Evolutionary conservation across 1,140 invertebrate genomes (phyloP).

Genomic region (Conus ventricosus): DNA sequence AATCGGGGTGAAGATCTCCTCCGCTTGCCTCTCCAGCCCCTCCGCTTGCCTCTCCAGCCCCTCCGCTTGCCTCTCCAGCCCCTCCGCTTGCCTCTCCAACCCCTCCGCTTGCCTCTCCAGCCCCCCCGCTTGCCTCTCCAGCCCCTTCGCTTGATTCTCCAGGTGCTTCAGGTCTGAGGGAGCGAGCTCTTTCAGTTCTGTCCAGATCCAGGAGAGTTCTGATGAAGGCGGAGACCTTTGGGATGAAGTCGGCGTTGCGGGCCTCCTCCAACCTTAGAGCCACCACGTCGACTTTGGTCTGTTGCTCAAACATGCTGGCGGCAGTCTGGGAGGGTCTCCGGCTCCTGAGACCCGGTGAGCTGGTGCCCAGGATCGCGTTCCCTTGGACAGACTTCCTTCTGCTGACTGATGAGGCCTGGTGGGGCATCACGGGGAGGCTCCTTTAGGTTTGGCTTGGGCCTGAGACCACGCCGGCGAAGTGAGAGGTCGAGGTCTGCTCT

Average conservation of each 20-base stretch:
- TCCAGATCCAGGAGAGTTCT: conserved; percentile 20
- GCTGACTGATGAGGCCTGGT: background rate
- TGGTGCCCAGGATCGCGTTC: background rate
- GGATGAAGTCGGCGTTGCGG: conserved; percentile 36
- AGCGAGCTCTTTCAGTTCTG: background rate
- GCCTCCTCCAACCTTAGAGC: conserved; percentile 45
- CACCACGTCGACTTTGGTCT: conserved; percentile 42
- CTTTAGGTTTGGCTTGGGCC: background rate
- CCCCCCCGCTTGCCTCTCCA: background rate
- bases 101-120: background rate
- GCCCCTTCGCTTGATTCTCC: background rate
- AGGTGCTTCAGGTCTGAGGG: background rate
- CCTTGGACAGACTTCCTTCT: background rate
- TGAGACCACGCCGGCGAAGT: background rate
- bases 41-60: background rate
- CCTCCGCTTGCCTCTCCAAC: background rate
- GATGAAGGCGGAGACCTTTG: conserved; percentile 35
- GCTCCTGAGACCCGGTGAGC: background rate
- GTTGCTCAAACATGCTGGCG: conserved; percentile 48
- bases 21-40: background rate
- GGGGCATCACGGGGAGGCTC: background rate
- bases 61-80: background rate
- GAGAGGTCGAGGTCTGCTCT: background rate
- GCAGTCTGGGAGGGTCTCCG: background rate
- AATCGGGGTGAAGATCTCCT: background rate